Evolutionary conservation across 2,113 vertebrate genomes (phyloP).

Genomic region (Pterocles burchelli): DNA sequence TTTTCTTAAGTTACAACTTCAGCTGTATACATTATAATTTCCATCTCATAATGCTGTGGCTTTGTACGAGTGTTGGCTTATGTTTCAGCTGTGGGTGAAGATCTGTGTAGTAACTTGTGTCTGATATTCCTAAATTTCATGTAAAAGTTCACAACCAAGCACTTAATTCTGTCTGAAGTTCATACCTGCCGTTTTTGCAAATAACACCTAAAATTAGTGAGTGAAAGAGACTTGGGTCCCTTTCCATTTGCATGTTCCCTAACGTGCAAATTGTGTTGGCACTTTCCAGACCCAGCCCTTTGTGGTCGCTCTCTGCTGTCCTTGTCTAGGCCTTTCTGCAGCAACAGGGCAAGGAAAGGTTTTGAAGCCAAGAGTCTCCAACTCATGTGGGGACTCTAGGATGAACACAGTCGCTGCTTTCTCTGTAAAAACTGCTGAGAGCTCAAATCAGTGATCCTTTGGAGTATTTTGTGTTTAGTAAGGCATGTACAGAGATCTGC

Average conservation of each 20-base stretch:
- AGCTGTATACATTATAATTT: neutral
- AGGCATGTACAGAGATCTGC: neutral
- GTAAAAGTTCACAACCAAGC: neutral
- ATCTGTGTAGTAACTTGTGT: neutral
- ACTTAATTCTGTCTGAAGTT: neutral
- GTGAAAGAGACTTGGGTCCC: neutral
- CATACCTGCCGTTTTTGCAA: neutral
- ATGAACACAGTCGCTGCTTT: neutral
- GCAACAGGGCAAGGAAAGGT: neutral
- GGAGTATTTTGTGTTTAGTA: neutral
- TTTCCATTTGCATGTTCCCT: neutral
- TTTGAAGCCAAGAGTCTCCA: neutral
- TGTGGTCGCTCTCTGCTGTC: neutral
- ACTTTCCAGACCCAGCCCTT: neutral
- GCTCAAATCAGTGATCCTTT: neutral
- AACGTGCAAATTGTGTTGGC: fast-evolving
- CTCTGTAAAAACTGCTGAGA: neutral
- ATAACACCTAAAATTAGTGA: neutral
- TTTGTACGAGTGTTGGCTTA: neutral
- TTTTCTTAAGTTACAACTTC: neutral
- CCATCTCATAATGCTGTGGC: neutral
- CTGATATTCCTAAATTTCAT: neutral
- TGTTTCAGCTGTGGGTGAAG: neutral
- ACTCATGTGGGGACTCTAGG: neutral
- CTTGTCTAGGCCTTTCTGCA: neutral